phyloP scores from a whole-genome alignment of 1,140 invertebrate species.

The Oscheius sp. region DNA sequence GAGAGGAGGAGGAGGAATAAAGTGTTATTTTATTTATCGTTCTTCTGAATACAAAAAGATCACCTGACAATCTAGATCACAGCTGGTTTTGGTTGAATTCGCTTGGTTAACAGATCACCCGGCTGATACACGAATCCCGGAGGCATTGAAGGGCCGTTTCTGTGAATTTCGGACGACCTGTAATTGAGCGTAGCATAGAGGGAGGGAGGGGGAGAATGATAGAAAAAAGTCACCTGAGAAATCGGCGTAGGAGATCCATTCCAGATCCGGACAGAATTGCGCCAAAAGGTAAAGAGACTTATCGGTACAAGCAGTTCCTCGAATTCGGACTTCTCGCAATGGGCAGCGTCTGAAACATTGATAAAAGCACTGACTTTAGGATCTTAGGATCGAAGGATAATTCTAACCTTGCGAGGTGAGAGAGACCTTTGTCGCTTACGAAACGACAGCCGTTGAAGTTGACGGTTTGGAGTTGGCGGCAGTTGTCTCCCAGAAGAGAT shows the following conservation, averaged over 20 bases:
- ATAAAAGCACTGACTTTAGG: neutral
- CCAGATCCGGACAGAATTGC: conserved; percentile 56
- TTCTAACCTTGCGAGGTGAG: conserved; percentile 41
- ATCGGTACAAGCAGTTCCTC: conserved; percentile 57
- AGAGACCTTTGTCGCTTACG: conserved; percentile 58
- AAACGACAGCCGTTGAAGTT: conserved; percentile 59
- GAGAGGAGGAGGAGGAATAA: too few species aligned
- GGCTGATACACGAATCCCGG: conserved; percentile 54
- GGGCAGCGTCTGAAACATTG: conserved; percentile 44
- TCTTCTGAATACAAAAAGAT: too few species aligned
- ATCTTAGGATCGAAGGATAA: neutral
- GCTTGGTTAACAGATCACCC: conserved; percentile 56
- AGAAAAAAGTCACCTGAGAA: conserved; percentile 47
- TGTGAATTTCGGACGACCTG: conserved; percentile 52
- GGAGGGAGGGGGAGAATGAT: neutral
- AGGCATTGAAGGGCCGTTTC: conserved; percentile 54
- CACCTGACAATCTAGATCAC: too few species aligned
- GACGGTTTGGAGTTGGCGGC: conserved; percentile 36
- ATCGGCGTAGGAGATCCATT: conserved; percentile 58
- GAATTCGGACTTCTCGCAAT: conserved; percentile 52
- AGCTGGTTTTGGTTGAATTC: too few species aligned
- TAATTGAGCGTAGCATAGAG: neutral
- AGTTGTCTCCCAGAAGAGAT: conserved; percentile 52
- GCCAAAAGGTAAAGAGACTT: conserved; percentile 55
- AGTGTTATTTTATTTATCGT: too few species aligned